Evolutionary conservation across 2,113 vertebrate genomes (phyloP), one percentile per base, ranked within the genome.

Genomic region (Pongo abelii): DNA sequence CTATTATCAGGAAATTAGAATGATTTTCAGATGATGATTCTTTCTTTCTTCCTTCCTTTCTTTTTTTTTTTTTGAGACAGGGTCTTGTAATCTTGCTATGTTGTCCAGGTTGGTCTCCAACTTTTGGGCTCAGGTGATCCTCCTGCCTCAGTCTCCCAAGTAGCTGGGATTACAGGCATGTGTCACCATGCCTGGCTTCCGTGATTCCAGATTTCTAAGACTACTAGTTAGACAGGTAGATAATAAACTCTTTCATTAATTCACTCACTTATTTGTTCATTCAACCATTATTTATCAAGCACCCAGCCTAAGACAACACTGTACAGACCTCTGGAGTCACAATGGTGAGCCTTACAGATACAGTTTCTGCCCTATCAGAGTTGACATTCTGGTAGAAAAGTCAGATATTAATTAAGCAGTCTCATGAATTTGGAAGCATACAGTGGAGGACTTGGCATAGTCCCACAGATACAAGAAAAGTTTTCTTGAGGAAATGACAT

Each of bases 191-290:
- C 67, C 32, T 35, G 32, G 30, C 67, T 69, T 18, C 32, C 16
- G 38, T 38, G 38, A 85, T 70, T 92, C n/a, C 95, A 4, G 46
- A 38, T 48, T 92, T 97, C 50, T 83, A 84, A 94, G 43, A 78
- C 46, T 69, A 59, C 55, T 92, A 80, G 72, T 35, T 81, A n/a
- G 32, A 72, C 14, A 40, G 93, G 77, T 35, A 43, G 67, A 77
- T n/a, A 77, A 69, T 67, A 22, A 79, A 64, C 40, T 18, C 30
- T 35, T 95, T 22, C 22, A 32, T 40, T 93, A 43, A 38, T 18
- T 81, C 69, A 11, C 6, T 93, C 40, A 57, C 18, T 52, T 2
- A 69, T 40, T 83, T 75, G 61, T n/a, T 57, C 55, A 48, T 50
- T 40, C 48, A 74, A 22, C 16, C 46, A 25, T 27, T 10, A 72